These are phyloP conservation scores for Leptopilina myrica DNA, from an alignment of 2,888 invertebrate species.

Conservation along the genomic window DNA sequence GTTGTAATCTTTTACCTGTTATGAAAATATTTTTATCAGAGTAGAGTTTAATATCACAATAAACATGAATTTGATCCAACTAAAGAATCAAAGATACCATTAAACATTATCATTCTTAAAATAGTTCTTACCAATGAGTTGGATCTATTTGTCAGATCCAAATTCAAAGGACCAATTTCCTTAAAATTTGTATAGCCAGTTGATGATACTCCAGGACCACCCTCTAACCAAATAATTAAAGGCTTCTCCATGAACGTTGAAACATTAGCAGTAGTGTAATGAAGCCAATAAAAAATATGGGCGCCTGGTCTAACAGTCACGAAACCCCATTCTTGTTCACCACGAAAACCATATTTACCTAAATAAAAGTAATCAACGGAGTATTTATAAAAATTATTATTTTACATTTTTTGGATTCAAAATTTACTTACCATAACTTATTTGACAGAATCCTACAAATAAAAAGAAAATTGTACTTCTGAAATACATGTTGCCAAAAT, in stretches of 20 bases:
- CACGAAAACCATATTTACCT: conserved; percentile 61
- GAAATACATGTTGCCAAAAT: background rate
- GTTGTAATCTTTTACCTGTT: conserved; percentile 82
- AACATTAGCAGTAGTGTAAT: conserved; percentile 70
- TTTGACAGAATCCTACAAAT: background rate
- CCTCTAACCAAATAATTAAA: conserved; percentile 79
- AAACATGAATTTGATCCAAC: no score
- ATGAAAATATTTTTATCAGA: no score
- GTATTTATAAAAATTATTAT: no score
- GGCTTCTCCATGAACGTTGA: conserved; percentile 67
- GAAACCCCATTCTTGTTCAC: conserved; percentile 78
- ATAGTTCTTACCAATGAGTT: conserved; percentile 78
- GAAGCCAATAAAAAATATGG: conserved; percentile 80
- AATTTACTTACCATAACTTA: background rate
- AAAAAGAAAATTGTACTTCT: background rate
- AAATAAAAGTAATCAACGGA: background rate
- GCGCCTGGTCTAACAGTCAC: conserved; percentile 77
- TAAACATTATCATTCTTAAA: no score
- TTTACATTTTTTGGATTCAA: no score
- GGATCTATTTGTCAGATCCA: conserved; percentile 77
- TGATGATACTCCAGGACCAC: conserved; percentile 79
- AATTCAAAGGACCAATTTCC: conserved; percentile 80
- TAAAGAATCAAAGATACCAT: no score
- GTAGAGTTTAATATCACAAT: no score
- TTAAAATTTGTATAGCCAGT: conserved; percentile 81